A percentile compares a stretch with the other conserved stretches of the same genome.
Evolutionary conservation across 2,797 vertebrate species (phyloP).

Genomic region (Distichodus sexfasciatus): DNA sequence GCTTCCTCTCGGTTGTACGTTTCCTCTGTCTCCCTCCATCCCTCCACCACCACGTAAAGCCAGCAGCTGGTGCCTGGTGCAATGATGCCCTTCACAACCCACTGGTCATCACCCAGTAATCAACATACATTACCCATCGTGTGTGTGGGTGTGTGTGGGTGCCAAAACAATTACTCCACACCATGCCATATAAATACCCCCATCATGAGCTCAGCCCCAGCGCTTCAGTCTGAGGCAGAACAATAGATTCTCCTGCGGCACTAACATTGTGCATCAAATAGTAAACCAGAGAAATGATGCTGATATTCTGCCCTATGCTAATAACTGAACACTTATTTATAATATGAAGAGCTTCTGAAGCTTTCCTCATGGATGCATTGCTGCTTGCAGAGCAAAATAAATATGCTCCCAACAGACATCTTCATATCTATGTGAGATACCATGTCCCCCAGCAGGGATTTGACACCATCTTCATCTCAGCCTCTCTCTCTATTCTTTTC

Average conservation of each 20-base stretch:
- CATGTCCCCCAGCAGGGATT: conserved; percentile 10
- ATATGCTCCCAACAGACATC: background rate
- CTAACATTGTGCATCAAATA: background rate
- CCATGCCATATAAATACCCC: conserved; percentile 53
- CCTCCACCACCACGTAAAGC: conserved; percentile 40
- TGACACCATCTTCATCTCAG: conserved; percentile 3
- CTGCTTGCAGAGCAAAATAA: conserved; percentile 1
- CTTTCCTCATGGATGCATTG: background rate
- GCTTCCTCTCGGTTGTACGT: background rate
- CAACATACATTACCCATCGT: conserved; percentile 61
- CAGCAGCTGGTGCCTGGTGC: conserved; percentile 64
- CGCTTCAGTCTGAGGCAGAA: conserved; percentile 37
- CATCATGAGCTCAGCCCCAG: conserved; percentile 1
- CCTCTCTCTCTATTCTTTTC: conserved; percentile 19
- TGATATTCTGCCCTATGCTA: too few relatives aligned
- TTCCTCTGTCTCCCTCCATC: background rate
- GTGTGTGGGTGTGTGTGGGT: conserved; percentile 48
- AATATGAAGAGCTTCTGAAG: conserved; percentile 1
- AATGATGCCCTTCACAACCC: conserved; percentile 80
- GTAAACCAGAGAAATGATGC: too few relatives aligned
- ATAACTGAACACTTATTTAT: too few relatives aligned
- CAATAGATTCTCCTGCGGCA: background rate
- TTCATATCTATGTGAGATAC: conserved; percentile 11
- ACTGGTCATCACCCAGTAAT: conserved; percentile 73
- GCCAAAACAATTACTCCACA: conserved; percentile 61